Evolutionary conservation across 2,797 vertebrate species (phyloP).

Genomic region (Parotocinclus haroldoi): DNA sequence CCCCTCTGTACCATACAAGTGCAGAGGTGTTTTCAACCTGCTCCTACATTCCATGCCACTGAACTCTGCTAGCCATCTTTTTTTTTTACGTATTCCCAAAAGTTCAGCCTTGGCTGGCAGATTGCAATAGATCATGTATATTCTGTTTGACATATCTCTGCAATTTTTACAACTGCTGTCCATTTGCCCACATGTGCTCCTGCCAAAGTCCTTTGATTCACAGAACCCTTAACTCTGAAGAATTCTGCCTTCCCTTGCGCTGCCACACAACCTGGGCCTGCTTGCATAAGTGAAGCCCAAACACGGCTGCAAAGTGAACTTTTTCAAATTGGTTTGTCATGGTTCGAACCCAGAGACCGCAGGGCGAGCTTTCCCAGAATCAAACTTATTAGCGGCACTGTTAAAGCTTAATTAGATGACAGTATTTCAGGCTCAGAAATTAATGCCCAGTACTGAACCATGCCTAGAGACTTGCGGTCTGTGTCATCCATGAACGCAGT

Average conservation of each 20-base stretch:
- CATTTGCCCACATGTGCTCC: constrained; percentile 67
- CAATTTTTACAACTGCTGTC: constrained; percentile 73
- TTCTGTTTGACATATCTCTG: constrained; percentile 74
- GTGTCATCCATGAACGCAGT: constrained; percentile 25
- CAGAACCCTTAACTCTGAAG: constrained; percentile 65
- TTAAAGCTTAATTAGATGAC: constrained; percentile 45
- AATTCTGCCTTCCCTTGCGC: constrained; percentile 66
- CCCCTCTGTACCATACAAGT: constrained; percentile 10
- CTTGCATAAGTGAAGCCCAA: constrained; percentile 52
- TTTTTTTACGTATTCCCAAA: constrained; percentile 42
- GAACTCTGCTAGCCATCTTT: constrained; percentile 44
- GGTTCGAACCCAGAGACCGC: constrained; percentile 25
- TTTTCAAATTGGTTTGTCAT: constrained; percentile 26
- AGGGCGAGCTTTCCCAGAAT: constrained; percentile 42
- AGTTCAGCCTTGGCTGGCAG: constrained; percentile 59
- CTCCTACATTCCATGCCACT: constrained; percentile 48
- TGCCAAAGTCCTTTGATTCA: constrained; percentile 70
- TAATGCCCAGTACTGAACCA: constrained; percentile 23
- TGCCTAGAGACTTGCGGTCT: constrained; percentile 41
- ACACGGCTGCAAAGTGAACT: constrained; percentile 29
- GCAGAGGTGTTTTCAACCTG: constrained; percentile 37
- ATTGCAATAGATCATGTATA: constrained; percentile 70
- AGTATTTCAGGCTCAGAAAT: constrained; percentile 34
- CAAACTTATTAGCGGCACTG: constrained; percentile 31
- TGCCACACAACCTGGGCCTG: constrained; percentile 57